These are phyloP conservation scores for Drosophila setifemur DNA, from an alignment of 1,140 invertebrate species.

Conservation along the genomic window DNA sequence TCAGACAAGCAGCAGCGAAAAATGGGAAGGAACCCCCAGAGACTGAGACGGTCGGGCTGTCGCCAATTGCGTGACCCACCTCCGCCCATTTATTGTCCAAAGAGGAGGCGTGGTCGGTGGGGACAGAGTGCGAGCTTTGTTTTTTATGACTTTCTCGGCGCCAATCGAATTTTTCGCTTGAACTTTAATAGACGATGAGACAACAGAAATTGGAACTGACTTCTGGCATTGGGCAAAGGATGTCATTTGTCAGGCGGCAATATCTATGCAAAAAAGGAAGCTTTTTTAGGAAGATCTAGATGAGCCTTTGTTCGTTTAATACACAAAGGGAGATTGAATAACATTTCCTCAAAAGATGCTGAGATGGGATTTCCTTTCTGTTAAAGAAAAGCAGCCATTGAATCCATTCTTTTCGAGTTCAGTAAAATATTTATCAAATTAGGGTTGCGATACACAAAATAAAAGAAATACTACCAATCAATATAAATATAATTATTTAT, in stretches of 20 bases:
- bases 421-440: too few species aligned
- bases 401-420: not conserved
- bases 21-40: not conserved
- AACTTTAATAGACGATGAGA: conserved; percentile 54
- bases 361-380: conserved; percentile 1
- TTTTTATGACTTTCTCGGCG: conserved; percentile 72
- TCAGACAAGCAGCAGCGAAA: conserved; percentile 14
- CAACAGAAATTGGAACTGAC: conserved; percentile 26
- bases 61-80: conserved; percentile 29
- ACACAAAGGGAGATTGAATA: not conserved
- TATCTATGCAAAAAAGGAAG: conserved; percentile 19
- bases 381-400: not conserved
- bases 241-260: conserved; percentile 13
- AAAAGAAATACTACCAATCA: too few species aligned
- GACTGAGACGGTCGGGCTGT: conserved; percentile 25
- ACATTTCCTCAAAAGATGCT: not conserved
- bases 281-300: not conserved
- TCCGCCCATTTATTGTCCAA: conserved; percentile 27
- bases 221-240: conserved; percentile 1
- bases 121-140: conserved; percentile 23
- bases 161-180: conserved; percentile 52
- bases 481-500: too few species aligned
- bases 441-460: too few species aligned
- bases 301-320: not conserved
- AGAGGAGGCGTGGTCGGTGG: conserved; percentile 2